Base-by-base conservation (phyloP, 2,888 invertebrate genomes). In the Tubulanus polymorphus region DNA sequence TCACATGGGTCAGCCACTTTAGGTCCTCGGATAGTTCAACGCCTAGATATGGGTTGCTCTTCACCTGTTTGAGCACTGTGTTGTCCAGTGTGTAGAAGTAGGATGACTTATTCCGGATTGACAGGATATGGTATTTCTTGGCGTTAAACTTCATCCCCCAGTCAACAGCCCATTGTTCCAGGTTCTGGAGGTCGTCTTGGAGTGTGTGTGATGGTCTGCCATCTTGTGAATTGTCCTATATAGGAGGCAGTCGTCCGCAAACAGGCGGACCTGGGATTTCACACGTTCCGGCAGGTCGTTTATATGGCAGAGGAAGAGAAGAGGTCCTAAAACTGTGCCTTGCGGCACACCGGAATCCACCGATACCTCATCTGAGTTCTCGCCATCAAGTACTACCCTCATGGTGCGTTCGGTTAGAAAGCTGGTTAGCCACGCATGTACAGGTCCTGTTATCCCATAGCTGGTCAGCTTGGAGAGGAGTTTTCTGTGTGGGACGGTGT, bases 141-240 rank as follows among this genome's bases (percentile, higher is more conserved):
- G 57, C 57, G 25, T 59, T 60, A 15, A 57, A 60, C 26, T 30
- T 35, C 57, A 60, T 57, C 47, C 60, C n/a, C 60, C 54, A 60
- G 3, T 12, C 52, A 15, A 35, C 12, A n/a, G 51, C 53, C 60
- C 57, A 57, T 6, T 10, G 12, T 53, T 60, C 52, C 2, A 60
- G 51, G 29, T 50, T 12, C 20, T 45, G 6, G 2, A 59, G 29
- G 25, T 59, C 59, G 3, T 53, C 41, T n/a, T 55, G 53, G 8
- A 55, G 41, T 2, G 18, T 37, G n/a, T n/a, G n/a, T n/a, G n/a
- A n/a, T n/a, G n/a, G n/a, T n/a, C n/a, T n/a, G n/a, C n/a, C n/a
- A n/a, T n/a, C n/a, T n/a, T n/a, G n/a, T n/a, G n/a, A n/a, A n/a
- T n/a, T n/a, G n/a, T n/a, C n/a, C n/a, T n/a, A n/a, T n/a, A n/a